Evolutionary conservation across 2,888 invertebrate genomes (phyloP), one percentile per base, ranked within the genome.

Genomic region (Meteorus colon): DNA sequence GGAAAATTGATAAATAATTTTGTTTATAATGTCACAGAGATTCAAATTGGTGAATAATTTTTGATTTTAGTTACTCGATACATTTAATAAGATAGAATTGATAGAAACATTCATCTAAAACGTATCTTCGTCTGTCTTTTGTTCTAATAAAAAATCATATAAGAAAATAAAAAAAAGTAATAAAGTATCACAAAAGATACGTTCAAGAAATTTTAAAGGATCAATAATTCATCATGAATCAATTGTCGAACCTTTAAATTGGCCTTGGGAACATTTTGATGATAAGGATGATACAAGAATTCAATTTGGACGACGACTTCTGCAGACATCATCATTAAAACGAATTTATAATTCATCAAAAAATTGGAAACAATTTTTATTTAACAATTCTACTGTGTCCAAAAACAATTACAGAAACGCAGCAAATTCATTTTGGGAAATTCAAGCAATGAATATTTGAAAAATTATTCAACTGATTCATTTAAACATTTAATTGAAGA

Each of bases 211-310:
- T 14, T 59, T 27, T 55, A n/a, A 51, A 67, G 69, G 69, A 10
- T 60, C 71, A 27, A 67, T 75, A 60, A 67, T 72, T 59, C 67
- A 27, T 65, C 80, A 80, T 70, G 85, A 85, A 59, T 85, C 85
- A 4, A 84, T 85, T 37, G 84, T 85, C 12, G 85, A 85, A 5
- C 80, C 84, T 0, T 48, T 78, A 16, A 81, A 84, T 34, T 80
- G 79, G 80, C 75, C 80, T 19, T 76, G 67, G 45, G 81, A 82
- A 55, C 80, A 81, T 67, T 81, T 79, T n/a, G 83, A 85, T 48
- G 70, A 55, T 59, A 75, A 78, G 27, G 79, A 82, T 45, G 81
- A 84, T 5, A 51, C 63, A n/a, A 81, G 76, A 27, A 75, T 81
- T 5, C 80, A 81, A 70, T 74, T 85, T 4, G 78, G 84, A 27